Percentiles rank a stretch among this genome's conserved stretches.
Evolutionary conservation across 2,797 vertebrate genomes (phyloP).

Genomic region (Gymnodraco acuticeps): DNA sequence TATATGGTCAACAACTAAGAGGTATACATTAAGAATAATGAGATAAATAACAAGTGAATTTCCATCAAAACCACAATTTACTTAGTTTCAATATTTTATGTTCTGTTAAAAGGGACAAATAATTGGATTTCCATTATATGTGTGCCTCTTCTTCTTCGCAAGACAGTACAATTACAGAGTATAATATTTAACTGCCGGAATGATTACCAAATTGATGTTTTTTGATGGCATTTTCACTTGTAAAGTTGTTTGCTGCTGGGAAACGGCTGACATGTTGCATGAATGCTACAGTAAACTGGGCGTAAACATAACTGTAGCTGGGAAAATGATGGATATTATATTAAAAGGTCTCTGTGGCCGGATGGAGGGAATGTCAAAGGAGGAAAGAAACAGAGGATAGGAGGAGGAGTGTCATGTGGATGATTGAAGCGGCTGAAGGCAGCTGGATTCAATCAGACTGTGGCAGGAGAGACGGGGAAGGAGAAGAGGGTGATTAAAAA

Average conservation of each 20-base stretch:
- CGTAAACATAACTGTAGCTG: conserved; percentile 11
- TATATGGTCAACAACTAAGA: conserved; percentile 3
- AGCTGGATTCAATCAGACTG: conserved; percentile 78
- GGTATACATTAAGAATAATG: conserved; percentile 13
- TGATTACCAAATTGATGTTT: neutral
- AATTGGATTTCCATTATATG: neutral
- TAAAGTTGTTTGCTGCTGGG: conserved; percentile 7
- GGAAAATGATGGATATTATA: conserved; percentile 41
- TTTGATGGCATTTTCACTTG: conserved; percentile 14
- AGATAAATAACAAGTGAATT: neutral
- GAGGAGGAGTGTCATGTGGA: conserved; percentile 63
- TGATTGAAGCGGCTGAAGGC: conserved; percentile 76
- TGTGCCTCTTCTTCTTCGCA: neutral
- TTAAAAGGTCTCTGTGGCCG: conserved; percentile 48
- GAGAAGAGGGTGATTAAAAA: conserved; percentile 72
- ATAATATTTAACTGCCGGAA: conserved; percentile 4
- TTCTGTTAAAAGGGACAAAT: neutral
- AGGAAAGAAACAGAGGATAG: conserved; percentile 46
- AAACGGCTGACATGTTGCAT: neutral
- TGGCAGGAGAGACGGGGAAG: conserved; percentile 61
- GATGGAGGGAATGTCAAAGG: conserved; percentile 44
- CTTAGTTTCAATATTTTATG: neutral
- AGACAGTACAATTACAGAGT: conserved; percentile 1
- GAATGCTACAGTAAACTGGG: conserved; percentile 16
- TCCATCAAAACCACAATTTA: neutral